Conservation (phyloP, 2,888 invertebrate species). For the Alloscopus bannaensis region DNA sequence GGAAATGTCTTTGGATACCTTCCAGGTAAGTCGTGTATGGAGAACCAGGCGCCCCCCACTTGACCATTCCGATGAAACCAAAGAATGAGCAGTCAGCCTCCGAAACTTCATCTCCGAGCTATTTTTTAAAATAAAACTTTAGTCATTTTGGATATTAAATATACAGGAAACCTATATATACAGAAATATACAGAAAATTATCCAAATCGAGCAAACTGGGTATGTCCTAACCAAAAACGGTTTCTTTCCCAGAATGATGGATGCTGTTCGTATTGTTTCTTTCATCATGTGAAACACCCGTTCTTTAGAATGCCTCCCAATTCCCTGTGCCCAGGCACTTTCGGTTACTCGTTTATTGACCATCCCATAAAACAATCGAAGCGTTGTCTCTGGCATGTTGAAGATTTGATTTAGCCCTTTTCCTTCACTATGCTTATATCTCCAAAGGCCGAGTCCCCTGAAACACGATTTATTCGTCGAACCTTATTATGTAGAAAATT, state of each 20-base stretch:
- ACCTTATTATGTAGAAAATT: slow-evolving; percentile 3
- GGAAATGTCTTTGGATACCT: slow-evolving; percentile 59
- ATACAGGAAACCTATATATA: too few relatives aligned
- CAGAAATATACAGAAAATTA: too few relatives aligned
- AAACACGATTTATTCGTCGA: neutral
- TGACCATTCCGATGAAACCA: slow-evolving; percentile 75
- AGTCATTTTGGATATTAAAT: too few relatives aligned
- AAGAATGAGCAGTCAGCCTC: slow-evolving; percentile 75
- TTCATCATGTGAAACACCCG: slow-evolving; percentile 65
- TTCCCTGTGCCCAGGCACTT: slow-evolving; percentile 64
- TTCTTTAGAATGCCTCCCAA: slow-evolving; percentile 67
- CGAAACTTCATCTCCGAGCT: slow-evolving; percentile 69
- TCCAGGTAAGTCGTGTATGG: slow-evolving; percentile 71
- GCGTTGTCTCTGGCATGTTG: slow-evolving; percentile 18
- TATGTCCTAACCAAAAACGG: too few relatives aligned
- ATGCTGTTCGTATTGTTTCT: slow-evolving; percentile 60
- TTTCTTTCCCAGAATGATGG: slow-evolving; percentile 66
- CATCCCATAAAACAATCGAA: slow-evolving; percentile 17
- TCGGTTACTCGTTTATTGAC: slow-evolving; percentile 32
- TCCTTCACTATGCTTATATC: slow-evolving; percentile 61
- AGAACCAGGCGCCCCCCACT: slow-evolving; percentile 74
- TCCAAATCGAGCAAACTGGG: too few relatives aligned
- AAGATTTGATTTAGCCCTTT: slow-evolving; percentile 45
- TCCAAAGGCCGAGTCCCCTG: slow-evolving; percentile 65
- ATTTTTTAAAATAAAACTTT: too few relatives aligned